Evolutionary conservation across 2,888 invertebrate species (phyloP).

Genomic region (Drosophila imparisetae): DNA sequence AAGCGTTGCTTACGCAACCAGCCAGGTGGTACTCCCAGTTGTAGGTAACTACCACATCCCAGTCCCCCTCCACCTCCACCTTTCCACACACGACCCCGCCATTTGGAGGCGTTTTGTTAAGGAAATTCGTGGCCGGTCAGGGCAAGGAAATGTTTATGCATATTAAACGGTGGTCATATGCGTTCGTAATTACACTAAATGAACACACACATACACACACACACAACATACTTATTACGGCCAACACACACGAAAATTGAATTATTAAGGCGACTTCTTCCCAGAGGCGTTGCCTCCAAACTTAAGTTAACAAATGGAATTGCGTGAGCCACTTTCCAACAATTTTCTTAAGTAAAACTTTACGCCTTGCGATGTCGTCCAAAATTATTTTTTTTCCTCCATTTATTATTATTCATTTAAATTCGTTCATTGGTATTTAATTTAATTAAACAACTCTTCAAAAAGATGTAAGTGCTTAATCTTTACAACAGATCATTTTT

Average conservation of each 20-base stretch:
- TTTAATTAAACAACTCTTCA: not conserved
- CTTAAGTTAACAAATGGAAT: constrained; percentile 46
- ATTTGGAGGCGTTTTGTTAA: constrained; percentile 72
- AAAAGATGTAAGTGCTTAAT: not conserved
- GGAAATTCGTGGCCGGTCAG: constrained; percentile 54
- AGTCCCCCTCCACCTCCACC: not conserved
- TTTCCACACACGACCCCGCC: not conserved
- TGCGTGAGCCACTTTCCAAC: constrained; percentile 52
- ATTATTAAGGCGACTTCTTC: constrained; percentile 66
- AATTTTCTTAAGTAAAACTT: constrained; percentile 7
- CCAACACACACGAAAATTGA: constrained; percentile 69
- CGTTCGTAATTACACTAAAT: constrained; percentile 75
- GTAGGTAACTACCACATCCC: not conserved
- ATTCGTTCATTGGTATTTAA: not conserved
- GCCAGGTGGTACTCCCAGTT: constrained; percentile 56
- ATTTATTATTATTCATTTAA: not conserved
- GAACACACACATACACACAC: constrained; percentile 60
- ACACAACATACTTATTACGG: constrained; percentile 56
- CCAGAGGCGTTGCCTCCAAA: constrained; percentile 61
- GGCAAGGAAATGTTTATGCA: constrained; percentile 73
- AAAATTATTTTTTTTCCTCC: not conserved
- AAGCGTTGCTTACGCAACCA: constrained; percentile 51
- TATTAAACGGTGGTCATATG: constrained; percentile 64
- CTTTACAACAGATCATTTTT: not conserved
- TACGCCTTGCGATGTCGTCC: not conserved